These are phyloP conservation scores for Diglossa cyanea DNA, from an alignment of 2,797 vertebrate species.

Conservation along the genomic window DNA sequence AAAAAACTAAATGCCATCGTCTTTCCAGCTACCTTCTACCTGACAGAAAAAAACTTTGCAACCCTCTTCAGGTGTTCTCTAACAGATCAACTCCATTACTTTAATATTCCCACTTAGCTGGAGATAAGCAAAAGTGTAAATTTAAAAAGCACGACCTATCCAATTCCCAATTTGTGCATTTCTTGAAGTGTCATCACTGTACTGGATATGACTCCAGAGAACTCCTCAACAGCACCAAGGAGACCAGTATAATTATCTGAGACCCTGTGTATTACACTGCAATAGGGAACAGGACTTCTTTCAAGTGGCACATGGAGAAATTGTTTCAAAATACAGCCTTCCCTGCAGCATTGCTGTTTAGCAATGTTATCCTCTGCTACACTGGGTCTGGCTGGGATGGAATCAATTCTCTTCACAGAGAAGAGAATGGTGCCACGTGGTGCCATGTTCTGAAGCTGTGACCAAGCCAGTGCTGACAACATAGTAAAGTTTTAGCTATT, in stretches of 20 bases:
- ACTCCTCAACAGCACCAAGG: not conserved
- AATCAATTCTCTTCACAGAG: not conserved
- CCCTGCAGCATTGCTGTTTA: not conserved
- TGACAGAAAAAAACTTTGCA: not conserved
- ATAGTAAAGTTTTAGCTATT: not conserved
- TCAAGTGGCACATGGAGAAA: not conserved
- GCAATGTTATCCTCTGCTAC: not conserved
- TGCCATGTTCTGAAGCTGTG: not conserved
- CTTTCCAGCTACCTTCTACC: not conserved
- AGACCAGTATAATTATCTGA: not conserved
- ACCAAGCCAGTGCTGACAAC: not conserved
- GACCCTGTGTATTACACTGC: not conserved
- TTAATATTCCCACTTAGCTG: not conserved
- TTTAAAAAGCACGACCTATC: not conserved
- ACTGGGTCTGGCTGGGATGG: not conserved
- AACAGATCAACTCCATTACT: not conserved
- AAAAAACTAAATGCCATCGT: not conserved
- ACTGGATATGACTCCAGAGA: not conserved
- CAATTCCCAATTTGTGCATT: not conserved
- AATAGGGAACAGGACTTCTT: not conserved
- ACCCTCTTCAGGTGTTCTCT: not conserved
- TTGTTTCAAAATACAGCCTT: not conserved
- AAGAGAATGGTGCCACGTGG: not conserved
- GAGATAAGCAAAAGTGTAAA: not conserved
- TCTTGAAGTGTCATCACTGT: not conserved